Base-by-base conservation (phyloP, 2,888 invertebrate species). In the Drosophila nigricruria region DNA sequence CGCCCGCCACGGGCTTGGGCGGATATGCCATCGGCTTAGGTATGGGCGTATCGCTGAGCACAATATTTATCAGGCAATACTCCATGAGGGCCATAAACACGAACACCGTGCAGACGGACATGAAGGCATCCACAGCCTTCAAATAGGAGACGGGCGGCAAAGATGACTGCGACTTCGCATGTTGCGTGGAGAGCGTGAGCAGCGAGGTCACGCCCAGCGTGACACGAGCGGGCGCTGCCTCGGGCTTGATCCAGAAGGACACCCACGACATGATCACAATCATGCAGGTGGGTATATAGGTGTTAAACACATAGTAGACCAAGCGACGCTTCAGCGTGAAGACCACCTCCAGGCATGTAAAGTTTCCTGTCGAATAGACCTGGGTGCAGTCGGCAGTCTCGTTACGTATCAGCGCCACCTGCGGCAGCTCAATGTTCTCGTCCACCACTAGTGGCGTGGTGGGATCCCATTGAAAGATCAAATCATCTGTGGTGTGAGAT, bases 181-280 rank as follows among this genome's bases (percentile, higher is more conserved):
- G 98, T 91, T 98, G 98, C 3, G 98, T 98, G 16, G 97, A 97
- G 3, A 98, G 93, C 3, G 98, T 98, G 57, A 98, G 94, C 43
- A 98, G 93, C 34, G 97, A 97, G 69, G 98, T 98, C 67, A 98
- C 98, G 20, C 98, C 98, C 0, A 98, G 94, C 0, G 98, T 98
- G 30, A 98, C 98, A 6, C 98, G 94, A 23, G 98, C 98, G 0
- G 98, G 98, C 5, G 97, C 97, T 0, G 98, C 98, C 93, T 98
- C 98, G 0, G 97, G 97, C 92, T 97, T 97, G 86, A 98, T 97
- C 98, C 98, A 98, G 93, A 98, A 98, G 0, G 97, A 97, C 5
- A 98, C 97, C 98, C 98, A 98, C 95, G 98, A 98, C 97, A 98
- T 97, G 64, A 98, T 97, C 73, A 98, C 98, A 88, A 98, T 98